A percentile compares a stretch with the other conserved stretches of the same genome.
These are phyloP conservation scores for Synergus itoensis DNA, from an alignment of 2,888 invertebrate species.

Conservation along the genomic window DNA sequence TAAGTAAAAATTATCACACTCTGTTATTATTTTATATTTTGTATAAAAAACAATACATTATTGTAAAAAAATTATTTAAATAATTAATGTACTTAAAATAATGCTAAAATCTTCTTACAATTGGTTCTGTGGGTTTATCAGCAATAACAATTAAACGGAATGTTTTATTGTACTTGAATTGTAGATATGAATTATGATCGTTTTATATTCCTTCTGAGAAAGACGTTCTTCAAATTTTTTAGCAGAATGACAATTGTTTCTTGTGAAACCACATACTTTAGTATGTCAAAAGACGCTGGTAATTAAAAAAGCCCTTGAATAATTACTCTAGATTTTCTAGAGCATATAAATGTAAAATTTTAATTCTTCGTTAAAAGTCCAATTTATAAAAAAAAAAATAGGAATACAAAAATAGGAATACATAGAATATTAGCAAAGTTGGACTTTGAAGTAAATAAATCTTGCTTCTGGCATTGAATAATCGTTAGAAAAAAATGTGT, in stretches of 20 bases:
- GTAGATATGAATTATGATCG: constrained; percentile 10
- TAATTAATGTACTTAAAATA: too few species aligned
- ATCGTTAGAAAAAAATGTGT: background rate
- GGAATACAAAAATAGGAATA: too few species aligned
- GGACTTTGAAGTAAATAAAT: background rate
- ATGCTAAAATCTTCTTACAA: background rate
- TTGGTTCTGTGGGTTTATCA: background rate
- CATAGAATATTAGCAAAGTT: too few species aligned
- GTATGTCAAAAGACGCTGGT: background rate
- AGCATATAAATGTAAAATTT: background rate
- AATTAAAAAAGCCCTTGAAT: background rate
- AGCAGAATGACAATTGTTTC: background rate
- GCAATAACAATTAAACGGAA: background rate
- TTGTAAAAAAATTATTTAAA: too few species aligned
- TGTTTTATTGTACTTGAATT: constrained; percentile 6
- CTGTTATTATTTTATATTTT: too few species aligned
- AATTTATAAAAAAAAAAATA: too few species aligned
- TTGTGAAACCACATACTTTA: constrained; percentile 1
- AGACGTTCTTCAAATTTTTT: constrained; percentile 16
- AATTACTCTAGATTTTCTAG: background rate
- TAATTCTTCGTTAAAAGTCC: background rate
- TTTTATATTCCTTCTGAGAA: constrained; percentile 11
- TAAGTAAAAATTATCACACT: constrained; percentile 41
- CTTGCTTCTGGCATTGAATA: constrained; percentile 7
- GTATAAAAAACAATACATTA: too few species aligned